Percentiles rank a stretch among this genome's conserved stretches.
Conservation (phyloP, 2,113 vertebrate species). For the Caranx melampygus region DNA sequence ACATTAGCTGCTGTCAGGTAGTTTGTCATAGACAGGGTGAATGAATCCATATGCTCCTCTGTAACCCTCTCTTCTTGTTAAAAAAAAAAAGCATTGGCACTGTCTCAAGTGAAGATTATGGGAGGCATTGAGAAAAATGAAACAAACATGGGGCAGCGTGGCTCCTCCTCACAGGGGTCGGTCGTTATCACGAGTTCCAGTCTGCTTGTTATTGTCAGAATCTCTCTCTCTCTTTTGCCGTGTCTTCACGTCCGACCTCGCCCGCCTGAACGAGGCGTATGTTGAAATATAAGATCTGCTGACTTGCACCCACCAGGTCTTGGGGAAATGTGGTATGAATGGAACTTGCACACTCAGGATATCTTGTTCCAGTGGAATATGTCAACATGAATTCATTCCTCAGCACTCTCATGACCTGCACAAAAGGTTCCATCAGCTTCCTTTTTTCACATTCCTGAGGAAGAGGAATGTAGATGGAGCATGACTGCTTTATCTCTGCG, state of each 20-base stretch:
- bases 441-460: conserved; percentile 31
- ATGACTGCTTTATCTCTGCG: conserved; percentile 43
- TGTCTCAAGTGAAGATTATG: conserved; percentile 39
- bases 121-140: conserved; percentile 38
- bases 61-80: conserved; percentile 34
- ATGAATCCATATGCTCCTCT: conserved; percentile 37
- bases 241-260: conserved; percentile 17
- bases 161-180: conserved; percentile 16
- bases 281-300: conserved; percentile 72
- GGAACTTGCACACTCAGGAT: conserved; percentile 80
- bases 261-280: conserved; percentile 42
- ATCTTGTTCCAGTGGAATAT: conserved; percentile 75
- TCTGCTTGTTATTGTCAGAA: conserved; percentile 41
- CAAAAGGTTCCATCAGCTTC: conserved; percentile 56
- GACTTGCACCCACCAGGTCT: conserved; percentile 67
- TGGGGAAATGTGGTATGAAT: conserved; percentile 77
- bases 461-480: conserved; percentile 23
- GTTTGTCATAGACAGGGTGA: conserved; percentile 56
- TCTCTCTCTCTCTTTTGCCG: conserved; percentile 10
- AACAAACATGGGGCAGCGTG: conserved; percentile 39
- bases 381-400: conserved; percentile 68
- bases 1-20: conserved; percentile 52
- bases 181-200: conserved; percentile 24
- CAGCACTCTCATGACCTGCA: conserved; percentile 67
- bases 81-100: conserved; percentile 17